A percentile compares a stretch with the other conserved stretches of the same genome.
phyloP scores from a whole-genome alignment of 2,113 vertebrate species.

The Pollimyrus isidori region DNA sequence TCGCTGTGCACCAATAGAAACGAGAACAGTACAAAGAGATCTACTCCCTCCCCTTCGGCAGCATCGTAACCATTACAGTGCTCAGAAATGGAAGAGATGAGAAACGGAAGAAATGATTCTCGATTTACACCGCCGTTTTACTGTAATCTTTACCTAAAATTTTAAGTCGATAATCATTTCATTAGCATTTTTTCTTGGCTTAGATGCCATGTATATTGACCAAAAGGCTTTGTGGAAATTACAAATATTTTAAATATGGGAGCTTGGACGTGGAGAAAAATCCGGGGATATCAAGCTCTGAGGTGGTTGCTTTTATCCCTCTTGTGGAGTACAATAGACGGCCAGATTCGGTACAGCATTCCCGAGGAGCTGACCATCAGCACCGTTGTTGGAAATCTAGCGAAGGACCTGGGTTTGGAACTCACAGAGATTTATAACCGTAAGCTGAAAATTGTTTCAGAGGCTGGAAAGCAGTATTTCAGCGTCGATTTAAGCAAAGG shows the following conservation, averaged over 20 bases:
- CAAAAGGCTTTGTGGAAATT: not conserved
- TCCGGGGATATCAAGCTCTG: constrained; percentile 35
- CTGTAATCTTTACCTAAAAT: not conserved
- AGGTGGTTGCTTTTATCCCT: constrained; percentile 46
- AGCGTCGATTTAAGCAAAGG: constrained; percentile 37
- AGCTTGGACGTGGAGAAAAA: not conserved
- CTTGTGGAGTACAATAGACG: constrained; percentile 50
- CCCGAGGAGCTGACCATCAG: constrained; percentile 39
- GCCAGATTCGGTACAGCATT: constrained; percentile 55
- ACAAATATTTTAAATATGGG: not conserved
- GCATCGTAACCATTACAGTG: constrained; percentile 45
- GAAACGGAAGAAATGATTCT: not conserved
- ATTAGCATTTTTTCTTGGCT: not conserved
- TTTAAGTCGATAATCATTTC: not conserved
- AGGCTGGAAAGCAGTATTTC: constrained; percentile 36
- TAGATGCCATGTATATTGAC: not conserved
- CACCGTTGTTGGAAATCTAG: constrained; percentile 43
- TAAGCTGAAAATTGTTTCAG: constrained; percentile 35
- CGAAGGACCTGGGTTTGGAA: constrained; percentile 41
- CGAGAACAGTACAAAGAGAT: constrained; percentile 34
- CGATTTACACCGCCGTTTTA: not conserved
- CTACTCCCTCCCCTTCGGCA: constrained; percentile 47
- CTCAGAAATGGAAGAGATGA: constrained; percentile 35
- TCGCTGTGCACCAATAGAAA: constrained; percentile 47
- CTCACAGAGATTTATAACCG: constrained; percentile 30